phyloP scores from a whole-genome alignment of 2,888 invertebrate species.

The Athalia rosae region DNA sequence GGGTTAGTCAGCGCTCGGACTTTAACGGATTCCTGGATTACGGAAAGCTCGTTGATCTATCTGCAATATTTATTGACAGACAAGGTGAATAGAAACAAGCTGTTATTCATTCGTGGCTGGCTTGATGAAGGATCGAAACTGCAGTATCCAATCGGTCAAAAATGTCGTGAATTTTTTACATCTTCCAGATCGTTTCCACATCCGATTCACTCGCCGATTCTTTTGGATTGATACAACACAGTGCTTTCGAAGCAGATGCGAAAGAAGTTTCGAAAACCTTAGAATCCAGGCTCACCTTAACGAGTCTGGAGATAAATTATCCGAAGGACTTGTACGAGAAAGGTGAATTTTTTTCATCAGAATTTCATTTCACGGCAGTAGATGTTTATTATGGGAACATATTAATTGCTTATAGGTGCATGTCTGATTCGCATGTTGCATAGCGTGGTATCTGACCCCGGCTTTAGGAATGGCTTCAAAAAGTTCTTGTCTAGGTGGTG shows the following conservation, averaged over 20 bases:
- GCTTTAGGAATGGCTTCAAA: slow-evolving; percentile 64
- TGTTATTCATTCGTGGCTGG: not conserved
- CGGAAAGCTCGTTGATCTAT: slow-evolving; percentile 75
- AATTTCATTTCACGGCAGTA: slow-evolving; percentile 8
- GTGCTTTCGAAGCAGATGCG: slow-evolving; percentile 63
- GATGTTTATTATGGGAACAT: slow-evolving; percentile 8
- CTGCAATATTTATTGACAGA: slow-evolving; percentile 71
- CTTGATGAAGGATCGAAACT: not conserved
- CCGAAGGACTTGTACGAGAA: slow-evolving; percentile 58
- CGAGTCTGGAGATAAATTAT: slow-evolving; percentile 56
- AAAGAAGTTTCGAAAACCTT: slow-evolving; percentile 63
- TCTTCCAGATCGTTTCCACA: slow-evolving; percentile 61
- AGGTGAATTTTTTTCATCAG: slow-evolving; percentile 55
- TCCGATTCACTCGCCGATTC: slow-evolving; percentile 51
- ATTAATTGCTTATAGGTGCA: slow-evolving; percentile 65
- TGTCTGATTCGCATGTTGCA: slow-evolving; percentile 70
- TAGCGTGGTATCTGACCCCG: slow-evolving; percentile 60
- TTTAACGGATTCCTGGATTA: slow-evolving; percentile 70
- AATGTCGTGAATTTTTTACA: too few relatives aligned
- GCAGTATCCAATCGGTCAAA: not conserved
- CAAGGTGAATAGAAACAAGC: slow-evolving; percentile 62
- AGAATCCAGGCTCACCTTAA: slow-evolving; percentile 56
- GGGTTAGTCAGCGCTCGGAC: slow-evolving; percentile 67
- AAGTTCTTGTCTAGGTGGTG: slow-evolving; percentile 67
- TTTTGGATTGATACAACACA: slow-evolving; percentile 62